Base-by-base conservation (phyloP, 2,888 invertebrate species). In the Ommatoiulus sabulosus region DNA sequence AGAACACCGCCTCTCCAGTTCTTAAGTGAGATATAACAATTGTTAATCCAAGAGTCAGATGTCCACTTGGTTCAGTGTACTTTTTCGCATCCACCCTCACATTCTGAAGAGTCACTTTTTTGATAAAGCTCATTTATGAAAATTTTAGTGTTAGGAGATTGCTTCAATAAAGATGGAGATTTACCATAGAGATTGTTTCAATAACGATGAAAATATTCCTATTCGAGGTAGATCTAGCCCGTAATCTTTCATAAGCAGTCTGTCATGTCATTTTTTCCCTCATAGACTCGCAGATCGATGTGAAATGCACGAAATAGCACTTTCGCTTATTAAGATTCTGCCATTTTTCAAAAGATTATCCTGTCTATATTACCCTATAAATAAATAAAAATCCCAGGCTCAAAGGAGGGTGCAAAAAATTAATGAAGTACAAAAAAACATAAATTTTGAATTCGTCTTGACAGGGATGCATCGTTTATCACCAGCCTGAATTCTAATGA, bases 281-380 rank as follows among this genome's bases (percentile, higher is more conserved):
- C 7, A 63, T 12, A 35, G 35, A 2, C 80, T 43, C 35, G 10
- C 15, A 80, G 80, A 35, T 80, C 80, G 80, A 24, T 80, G 80
- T 35, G 35, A 80, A 80, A 80, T 35, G 80, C 80, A 35, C 10
- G 80, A 80, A 80, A 80, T 24, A 80, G 80, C 80, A 80, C 80
- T 80, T 80, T 80, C 35, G 80, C 80, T 80, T 80, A 80, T 80
- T 80, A 80, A 80, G 80, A 80, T 35, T 80, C 35, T 80, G 35
- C 35, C 80, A 80, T 80, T 80, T 80, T 80, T 80, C 80, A 80
- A 80, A 80, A 80, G 80, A 80, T 80, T 80, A 80, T 80, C 80
- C 80, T 80, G 80, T 80, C 80, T 43, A 80, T 80, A 80, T 80
- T 80, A 80, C 80, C 35, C 80, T 15, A 80, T 72, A 80, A 80